Percentiles rank a stretch among this genome's conserved stretches.
These are phyloP conservation scores for Podabrus alpinus DNA, from an alignment of 2,888 invertebrate genomes.

Conservation along the genomic window DNA sequence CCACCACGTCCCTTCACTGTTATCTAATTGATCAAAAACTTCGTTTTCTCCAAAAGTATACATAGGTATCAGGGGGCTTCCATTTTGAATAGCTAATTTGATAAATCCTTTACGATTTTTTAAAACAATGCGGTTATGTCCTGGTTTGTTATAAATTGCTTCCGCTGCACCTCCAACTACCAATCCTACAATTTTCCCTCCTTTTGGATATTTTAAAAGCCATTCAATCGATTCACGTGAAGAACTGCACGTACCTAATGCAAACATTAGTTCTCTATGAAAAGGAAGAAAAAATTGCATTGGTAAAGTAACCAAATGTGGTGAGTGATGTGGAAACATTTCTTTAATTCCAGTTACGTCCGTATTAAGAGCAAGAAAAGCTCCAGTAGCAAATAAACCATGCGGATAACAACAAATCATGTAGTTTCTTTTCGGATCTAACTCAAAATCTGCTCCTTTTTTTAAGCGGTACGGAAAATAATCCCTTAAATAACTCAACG, in stretches of 20 bases:
- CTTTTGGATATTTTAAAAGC: constrained; percentile 59
- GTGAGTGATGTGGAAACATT: constrained; percentile 58
- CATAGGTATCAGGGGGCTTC: constrained; percentile 83
- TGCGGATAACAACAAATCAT: constrained; percentile 90
- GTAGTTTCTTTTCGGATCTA: constrained; percentile 81
- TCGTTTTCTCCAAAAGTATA: constrained; percentile 91
- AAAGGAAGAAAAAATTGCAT: constrained; percentile 75
- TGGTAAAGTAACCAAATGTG: constrained; percentile 61
- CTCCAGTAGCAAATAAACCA: constrained; percentile 78
- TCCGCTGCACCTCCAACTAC: constrained; percentile 91
- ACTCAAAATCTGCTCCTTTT: constrained; percentile 81
- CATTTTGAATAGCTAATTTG: constrained; percentile 53
- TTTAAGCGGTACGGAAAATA: constrained; percentile 88
- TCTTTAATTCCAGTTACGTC: constrained; percentile 60
- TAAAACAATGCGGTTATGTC: constrained; percentile 72
- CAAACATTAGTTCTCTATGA: constrained; percentile 67
- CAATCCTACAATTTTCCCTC: constrained; percentile 70
- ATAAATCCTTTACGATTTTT: constrained; percentile 71
- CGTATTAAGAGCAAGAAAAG: constrained; percentile 78
- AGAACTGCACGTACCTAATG: constrained; percentile 62
- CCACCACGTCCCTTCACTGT: constrained; percentile 71
- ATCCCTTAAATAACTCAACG: constrained; percentile 76
- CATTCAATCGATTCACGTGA: constrained; percentile 69
- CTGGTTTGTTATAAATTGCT: constrained; percentile 80
- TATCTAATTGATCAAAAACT: constrained; percentile 74